These are phyloP conservation scores for Branchellion lobata DNA, from an alignment of 2,888 invertebrate species.

Conservation along the genomic window DNA sequence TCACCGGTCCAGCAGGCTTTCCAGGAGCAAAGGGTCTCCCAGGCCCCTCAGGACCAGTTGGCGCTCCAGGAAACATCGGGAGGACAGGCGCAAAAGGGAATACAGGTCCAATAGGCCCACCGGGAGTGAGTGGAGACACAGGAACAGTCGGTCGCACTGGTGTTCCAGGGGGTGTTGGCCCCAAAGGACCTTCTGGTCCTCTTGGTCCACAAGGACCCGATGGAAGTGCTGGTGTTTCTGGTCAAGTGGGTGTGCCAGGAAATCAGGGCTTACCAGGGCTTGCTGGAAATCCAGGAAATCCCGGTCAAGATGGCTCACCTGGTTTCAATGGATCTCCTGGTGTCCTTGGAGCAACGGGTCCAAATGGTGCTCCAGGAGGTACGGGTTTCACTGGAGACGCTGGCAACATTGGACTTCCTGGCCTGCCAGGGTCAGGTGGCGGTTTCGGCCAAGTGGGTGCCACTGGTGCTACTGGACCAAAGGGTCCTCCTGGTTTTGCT, in stretches of 20 bases:
- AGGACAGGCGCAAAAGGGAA: slow-evolving; percentile 48
- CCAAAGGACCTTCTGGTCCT: slow-evolving; percentile 40
- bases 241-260: neutral
- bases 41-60: slow-evolving; percentile 47
- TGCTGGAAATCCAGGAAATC: neutral
- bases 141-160: slow-evolving; percentile 47
- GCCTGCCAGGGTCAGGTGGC: neutral
- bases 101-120: slow-evolving; percentile 22
- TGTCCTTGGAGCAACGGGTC: neutral
- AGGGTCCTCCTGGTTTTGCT: neutral
- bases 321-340: slow-evolving; percentile 12
- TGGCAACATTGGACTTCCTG: neutral
- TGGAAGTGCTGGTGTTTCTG: neutral
- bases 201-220: slow-evolving; percentile 43
- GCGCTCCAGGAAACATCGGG: slow-evolving; percentile 53
- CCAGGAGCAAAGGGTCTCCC: slow-evolving; percentile 39
- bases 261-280: neutral
- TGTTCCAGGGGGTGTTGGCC: slow-evolving; percentile 38
- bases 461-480: neutral
- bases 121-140: slow-evolving; percentile 27
- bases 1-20: slow-evolving; percentile 25
- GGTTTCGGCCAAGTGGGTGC: neutral
- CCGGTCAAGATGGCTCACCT: neutral
- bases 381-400: neutral
- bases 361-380: neutral